Evolutionary conservation across 2,113 vertebrate species (phyloP).

Genomic region (Sardina pilchardus): DNA sequence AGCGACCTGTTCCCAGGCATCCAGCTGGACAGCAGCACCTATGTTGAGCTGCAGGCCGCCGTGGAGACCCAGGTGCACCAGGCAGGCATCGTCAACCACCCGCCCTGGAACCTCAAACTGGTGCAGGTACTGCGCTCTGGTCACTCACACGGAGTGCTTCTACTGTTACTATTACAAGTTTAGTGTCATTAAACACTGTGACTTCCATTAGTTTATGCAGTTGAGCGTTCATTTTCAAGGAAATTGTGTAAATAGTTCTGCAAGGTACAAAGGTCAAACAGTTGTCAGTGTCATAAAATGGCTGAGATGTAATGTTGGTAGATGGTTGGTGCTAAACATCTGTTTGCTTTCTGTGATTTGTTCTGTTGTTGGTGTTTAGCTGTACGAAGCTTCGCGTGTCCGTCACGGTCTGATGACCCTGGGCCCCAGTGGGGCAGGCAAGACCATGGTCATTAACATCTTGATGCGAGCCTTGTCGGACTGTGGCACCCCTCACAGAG

Average conservation of each 20-base stretch:
- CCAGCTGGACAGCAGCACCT: conserved; percentile 79
- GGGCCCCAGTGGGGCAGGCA: conserved; percentile 86
- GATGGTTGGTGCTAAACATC: not conserved
- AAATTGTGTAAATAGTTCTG: not conserved
- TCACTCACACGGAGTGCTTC: not conserved
- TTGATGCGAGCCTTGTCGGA: conserved; percentile 85
- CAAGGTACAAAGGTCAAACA: not conserved
- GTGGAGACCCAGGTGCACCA: conserved; percentile 77
- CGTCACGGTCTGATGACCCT: conserved; percentile 87
- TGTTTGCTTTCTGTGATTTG: not conserved
- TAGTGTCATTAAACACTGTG: too few relatives aligned
- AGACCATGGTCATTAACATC: conserved; percentile 81
- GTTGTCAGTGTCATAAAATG: not conserved
- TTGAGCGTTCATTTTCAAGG: not conserved
- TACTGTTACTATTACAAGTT: not conserved
- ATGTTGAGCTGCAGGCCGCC: conserved; percentile 79
- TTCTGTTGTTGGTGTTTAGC: conserved; percentile 36
- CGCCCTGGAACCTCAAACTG: conserved; percentile 86
- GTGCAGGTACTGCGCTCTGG: conserved; percentile 66
- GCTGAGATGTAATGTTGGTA: not conserved
- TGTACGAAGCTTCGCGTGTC: conserved; percentile 82
- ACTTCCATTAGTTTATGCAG: not conserved
- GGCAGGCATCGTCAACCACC: conserved; percentile 81
- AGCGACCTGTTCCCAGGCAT: conserved; percentile 87
- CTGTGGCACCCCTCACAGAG: conserved; percentile 82